Evolutionary conservation across 2,113 vertebrate genomes (phyloP).

Genomic region (Uria aalge): DNA sequence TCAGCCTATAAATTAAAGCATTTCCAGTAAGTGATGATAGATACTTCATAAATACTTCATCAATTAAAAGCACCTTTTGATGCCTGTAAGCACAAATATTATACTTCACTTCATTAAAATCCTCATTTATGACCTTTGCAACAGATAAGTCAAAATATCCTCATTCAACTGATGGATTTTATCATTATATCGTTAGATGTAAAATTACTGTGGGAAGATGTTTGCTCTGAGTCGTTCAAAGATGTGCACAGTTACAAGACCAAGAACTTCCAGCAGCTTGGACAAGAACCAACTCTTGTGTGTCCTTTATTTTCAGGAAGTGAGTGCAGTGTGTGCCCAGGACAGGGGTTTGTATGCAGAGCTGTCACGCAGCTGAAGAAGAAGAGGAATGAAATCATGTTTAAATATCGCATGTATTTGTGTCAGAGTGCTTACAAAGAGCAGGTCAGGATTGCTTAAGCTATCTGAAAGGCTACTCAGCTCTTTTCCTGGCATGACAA

Average conservation of each 20-base stretch:
- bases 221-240: background rate
- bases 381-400: background rate
- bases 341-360: background rate
- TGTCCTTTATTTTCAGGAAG: background rate
- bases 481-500: background rate
- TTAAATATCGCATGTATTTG: background rate
- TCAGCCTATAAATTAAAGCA: background rate
- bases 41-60: conserved; percentile 30
- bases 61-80: conserved; percentile 8
- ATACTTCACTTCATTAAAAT: conserved; percentile 10
- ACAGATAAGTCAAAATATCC: background rate
- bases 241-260: background rate
- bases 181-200: background rate
- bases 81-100: background rate
- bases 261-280: background rate
- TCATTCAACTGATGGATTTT: conserved; percentile 38
- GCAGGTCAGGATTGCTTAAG: background rate
- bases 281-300: background rate
- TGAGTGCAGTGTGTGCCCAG: background rate
- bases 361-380: background rate
- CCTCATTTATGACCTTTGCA: background rate
- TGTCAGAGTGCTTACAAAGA: background rate
- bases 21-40: conserved; percentile 3
- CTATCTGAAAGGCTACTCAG: background rate
- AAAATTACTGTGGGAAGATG: conserved; percentile 40